These are phyloP conservation scores for Malacoctenus gilli DNA, from an alignment of 2,797 vertebrate genomes.

Conservation along the genomic window DNA sequence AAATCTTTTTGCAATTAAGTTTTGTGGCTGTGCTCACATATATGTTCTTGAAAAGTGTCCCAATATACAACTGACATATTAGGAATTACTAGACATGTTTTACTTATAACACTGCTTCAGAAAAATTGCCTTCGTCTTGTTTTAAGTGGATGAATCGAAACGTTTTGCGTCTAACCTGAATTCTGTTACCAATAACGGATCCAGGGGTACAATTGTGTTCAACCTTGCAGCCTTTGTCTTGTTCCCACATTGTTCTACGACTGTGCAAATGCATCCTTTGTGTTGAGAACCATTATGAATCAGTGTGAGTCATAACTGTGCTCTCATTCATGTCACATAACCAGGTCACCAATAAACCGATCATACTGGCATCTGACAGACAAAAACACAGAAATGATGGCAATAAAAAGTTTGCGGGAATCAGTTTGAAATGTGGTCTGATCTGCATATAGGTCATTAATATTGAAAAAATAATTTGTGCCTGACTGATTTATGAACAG, in stretches of 20 bases:
- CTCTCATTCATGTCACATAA: not conserved
- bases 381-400: not conserved
- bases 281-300: constrained; percentile 1
- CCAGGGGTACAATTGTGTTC: not conserved
- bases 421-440: too few species aligned
- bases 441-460: too few species aligned
- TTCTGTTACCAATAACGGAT: not conserved
- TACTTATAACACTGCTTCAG: too few species aligned
- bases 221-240: constrained; percentile 6
- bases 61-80: too few species aligned
- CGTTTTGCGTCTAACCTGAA: not conserved
- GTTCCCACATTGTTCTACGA: not conserved
- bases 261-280: constrained; percentile 1
- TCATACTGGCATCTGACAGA: not conserved
- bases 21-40: too few species aligned
- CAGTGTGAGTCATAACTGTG: constrained; percentile 20
- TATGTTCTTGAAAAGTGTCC: too few species aligned
- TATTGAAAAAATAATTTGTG: too few species aligned
- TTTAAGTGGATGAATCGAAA: not conserved
- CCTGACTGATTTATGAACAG: too few species aligned
- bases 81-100: too few species aligned
- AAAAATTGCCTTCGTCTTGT: too few species aligned
- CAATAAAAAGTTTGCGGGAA: too few species aligned
- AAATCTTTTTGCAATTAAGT: too few species aligned
- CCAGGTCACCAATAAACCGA: not conserved